These are phyloP conservation scores for Rhabdornis inornatus DNA, from an alignment of 2,113 vertebrate genomes.

Conservation along the genomic window DNA sequence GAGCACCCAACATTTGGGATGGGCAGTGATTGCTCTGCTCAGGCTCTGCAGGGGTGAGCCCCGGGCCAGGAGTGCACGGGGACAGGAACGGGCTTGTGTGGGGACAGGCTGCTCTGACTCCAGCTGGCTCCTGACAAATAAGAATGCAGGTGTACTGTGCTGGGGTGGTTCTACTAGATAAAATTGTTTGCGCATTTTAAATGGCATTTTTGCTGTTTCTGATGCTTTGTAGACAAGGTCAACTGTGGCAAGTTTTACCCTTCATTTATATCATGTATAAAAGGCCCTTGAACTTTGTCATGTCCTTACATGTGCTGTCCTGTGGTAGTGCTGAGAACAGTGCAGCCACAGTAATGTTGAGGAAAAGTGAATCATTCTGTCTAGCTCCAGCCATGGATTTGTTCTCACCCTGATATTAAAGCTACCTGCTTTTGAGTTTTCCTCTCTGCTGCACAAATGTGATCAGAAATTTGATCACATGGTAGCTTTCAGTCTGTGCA, in stretches of 20 bases:
- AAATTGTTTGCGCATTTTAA: not conserved
- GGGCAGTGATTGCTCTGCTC: not conserved
- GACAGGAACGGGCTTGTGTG: not conserved
- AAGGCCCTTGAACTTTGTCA: not conserved
- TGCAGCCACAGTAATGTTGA: not conserved
- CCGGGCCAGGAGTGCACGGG: fast-evolving
- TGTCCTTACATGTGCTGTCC: not conserved
- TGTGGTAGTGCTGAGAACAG: not conserved
- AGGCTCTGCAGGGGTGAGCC: not conserved
- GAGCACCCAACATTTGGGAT: fast-evolving
- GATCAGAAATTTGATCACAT: not conserved
- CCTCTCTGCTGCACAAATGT: not conserved
- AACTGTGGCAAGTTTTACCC: not conserved
- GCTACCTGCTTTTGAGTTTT: not conserved
- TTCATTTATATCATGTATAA: not conserved
- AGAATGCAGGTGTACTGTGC: not conserved
- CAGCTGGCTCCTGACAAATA: not conserved
- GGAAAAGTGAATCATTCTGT: not conserved
- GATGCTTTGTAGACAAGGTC: not conserved
- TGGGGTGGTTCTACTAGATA: not conserved
- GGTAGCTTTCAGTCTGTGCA: not conserved
- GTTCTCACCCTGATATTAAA: not conserved
- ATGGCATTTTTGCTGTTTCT: not conserved
- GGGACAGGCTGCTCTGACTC: not conserved
- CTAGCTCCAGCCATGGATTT: not conserved